Conservation (phyloP, 2,888 invertebrate genomes). For the Caenorhabditis wallacei region DNA sequence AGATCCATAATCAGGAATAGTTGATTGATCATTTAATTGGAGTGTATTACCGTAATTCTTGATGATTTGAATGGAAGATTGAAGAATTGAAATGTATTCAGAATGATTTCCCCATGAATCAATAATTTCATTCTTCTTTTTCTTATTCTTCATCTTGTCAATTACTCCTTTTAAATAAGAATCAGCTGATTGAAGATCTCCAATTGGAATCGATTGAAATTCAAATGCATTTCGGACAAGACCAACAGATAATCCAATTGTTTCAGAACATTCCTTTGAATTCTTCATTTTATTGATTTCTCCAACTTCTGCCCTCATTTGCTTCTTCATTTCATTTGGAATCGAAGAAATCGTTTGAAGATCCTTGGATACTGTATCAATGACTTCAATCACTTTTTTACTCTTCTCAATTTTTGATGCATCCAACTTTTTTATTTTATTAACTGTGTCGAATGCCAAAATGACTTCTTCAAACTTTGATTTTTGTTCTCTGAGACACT, state of each 20-base stretch:
- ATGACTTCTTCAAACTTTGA: background rate
- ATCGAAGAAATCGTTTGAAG: background rate
- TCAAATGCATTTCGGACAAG: background rate
- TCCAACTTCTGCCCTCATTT: background rate
- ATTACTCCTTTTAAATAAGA: background rate
- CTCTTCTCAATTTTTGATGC: background rate
- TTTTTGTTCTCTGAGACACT: background rate
- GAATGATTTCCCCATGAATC: conserved; percentile 3
- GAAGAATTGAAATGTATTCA: too few relatives aligned
- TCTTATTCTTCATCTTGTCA: background rate
- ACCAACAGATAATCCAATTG: background rate
- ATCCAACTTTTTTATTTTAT: background rate
- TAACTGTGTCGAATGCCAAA: background rate
- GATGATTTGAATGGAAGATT: too few relatives aligned
- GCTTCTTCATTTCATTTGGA: background rate
- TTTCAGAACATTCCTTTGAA: background rate
- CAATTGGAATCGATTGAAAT: background rate
- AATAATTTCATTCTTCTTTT: background rate
- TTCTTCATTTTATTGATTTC: background rate
- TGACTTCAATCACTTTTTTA: background rate
- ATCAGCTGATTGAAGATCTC: background rate
- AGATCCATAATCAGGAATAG: too few relatives aligned
- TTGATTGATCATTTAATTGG: too few relatives aligned
- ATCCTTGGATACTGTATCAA: background rate
- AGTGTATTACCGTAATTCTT: too few relatives aligned